A percentile compares a stretch with the other conserved stretches of the same genome.
These are phyloP conservation scores for Mamestra configurata DNA, from an alignment of 1,140 invertebrate species.

Conservation along the genomic window DNA sequence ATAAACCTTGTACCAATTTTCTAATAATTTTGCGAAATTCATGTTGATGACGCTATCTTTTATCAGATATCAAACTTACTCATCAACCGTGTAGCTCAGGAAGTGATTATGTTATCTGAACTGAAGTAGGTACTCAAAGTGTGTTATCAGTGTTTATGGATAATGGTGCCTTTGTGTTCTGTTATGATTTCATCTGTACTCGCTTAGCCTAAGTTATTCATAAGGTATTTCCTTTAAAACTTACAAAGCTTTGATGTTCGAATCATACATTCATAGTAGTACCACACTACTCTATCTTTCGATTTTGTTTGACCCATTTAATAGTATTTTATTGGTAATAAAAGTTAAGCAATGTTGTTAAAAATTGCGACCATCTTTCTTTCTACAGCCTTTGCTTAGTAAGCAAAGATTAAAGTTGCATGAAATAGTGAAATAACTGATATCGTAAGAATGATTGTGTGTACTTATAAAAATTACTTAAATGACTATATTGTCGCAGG, in stretches of 20 bases:
- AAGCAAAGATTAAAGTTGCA: not conserved
- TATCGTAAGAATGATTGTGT: not conserved
- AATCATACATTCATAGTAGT: too few species aligned
- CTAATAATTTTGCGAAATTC: constrained; percentile 6
- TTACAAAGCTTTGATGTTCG: not conserved
- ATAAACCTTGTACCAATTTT: constrained; percentile 1
- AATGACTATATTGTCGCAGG: constrained; percentile 31
- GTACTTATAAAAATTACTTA: not conserved
- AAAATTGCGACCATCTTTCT: too few species aligned
- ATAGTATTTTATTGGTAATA: too few species aligned
- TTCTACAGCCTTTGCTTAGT: too few species aligned
- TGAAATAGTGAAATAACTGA: not conserved
- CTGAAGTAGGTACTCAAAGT: constrained; percentile 4
- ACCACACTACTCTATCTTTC: too few species aligned
- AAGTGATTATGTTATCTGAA: constrained; percentile 34
- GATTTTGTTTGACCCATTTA: too few species aligned
- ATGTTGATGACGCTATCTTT: not conserved
- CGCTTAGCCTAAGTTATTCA: not conserved
- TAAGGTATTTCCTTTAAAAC: not conserved
- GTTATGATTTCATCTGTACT: not conserved
- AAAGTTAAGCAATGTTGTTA: too few species aligned
- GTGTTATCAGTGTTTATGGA: constrained; percentile 28
- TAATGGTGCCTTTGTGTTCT: not conserved
- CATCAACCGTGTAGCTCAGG: constrained; percentile 1
- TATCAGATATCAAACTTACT: constrained; percentile 27